Evolutionary conservation across 2,888 invertebrate genomes (phyloP), one percentile per base, ranked within the genome.

Genomic region (Pediacus dermestoides): DNA sequence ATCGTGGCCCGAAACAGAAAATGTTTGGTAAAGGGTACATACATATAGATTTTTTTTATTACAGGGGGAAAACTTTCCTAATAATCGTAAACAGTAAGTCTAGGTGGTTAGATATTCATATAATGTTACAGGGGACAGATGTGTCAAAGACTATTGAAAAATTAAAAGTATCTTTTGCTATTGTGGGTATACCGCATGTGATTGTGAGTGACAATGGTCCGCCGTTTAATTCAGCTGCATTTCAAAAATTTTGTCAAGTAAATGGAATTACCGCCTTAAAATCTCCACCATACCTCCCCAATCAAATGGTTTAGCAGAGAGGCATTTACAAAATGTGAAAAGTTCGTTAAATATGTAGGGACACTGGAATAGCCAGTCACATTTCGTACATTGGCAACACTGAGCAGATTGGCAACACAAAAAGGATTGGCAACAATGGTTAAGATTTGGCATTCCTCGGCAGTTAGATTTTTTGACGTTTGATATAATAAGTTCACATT

Each of bases 21-120:
- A 39, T 16, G 16, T 22, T 26, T 34, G 37, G 37, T 3, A 22
- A 8, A 3, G 38, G 11, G 12, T 38, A n/a, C n/a, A n/a, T n/a
- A n/a, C 32, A 38, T 15, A 9, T 39, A 8, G 39, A 39, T 35
- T 39, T 39, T 11, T 34, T 34, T 28, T n/a, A 34, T 23, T 14
- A 18, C n/a, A 12, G 25, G 7, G 6, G 16, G 23, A 4, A 2
- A 10, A 13, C n/a, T 10, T 34, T 38, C 12, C 28, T 39, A 10
- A 6, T 39, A 27, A 34, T 39, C 18, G 34, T 34, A n/a, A 34
- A 39, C 11, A 34, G 26, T 25, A 37, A 30, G 14, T 18, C 21
- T 6, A 18, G 21, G n/a, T 18, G 21, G 21, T n/a, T n/a, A 6
- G 21, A 18, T n/a, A 18, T 18, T 18, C 21, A 18, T 18, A n/a